These are phyloP conservation scores for Rhynchomys soricoides DNA, from an alignment of 2,113 vertebrate species.

Conservation along the genomic window DNA sequence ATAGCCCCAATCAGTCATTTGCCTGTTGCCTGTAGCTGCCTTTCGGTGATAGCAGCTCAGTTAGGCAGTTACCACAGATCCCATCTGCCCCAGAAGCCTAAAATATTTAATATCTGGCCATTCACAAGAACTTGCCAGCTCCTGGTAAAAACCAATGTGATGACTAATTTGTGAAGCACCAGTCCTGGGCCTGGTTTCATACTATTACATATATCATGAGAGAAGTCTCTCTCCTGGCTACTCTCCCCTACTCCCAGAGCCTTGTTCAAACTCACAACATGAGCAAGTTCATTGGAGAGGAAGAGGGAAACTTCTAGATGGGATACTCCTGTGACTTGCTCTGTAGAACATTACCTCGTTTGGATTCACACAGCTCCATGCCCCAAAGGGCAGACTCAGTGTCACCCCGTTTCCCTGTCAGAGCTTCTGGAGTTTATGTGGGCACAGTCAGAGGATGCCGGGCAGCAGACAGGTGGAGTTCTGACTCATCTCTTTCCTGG, in stretches of 20 bases:
- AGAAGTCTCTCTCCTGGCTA: neutral
- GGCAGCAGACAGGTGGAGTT: neutral
- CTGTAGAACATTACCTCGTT: neutral
- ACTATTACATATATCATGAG: neutral
- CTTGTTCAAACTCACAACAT: neutral
- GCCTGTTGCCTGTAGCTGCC: neutral
- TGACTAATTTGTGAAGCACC: neutral
- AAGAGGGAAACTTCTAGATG: neutral
- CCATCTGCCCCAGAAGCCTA: neutral
- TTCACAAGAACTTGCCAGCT: neutral
- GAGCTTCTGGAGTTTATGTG: neutral
- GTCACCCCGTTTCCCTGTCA: neutral
- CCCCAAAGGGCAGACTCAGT: neutral
- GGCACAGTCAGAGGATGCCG: neutral
- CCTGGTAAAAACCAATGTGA: neutral
- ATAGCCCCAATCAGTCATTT: neutral
- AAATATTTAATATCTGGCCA: neutral
- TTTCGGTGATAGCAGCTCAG: neutral
- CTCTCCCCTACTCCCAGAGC: neutral
- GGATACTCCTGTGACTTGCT: neutral
- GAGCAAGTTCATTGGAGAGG: neutral
- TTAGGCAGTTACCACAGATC: neutral
- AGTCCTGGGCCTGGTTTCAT: neutral
- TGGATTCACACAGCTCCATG: neutral
- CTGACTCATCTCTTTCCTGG: neutral